Conservation (phyloP, 2,113 vertebrate genomes). For the Oophaga pumilio region DNA sequence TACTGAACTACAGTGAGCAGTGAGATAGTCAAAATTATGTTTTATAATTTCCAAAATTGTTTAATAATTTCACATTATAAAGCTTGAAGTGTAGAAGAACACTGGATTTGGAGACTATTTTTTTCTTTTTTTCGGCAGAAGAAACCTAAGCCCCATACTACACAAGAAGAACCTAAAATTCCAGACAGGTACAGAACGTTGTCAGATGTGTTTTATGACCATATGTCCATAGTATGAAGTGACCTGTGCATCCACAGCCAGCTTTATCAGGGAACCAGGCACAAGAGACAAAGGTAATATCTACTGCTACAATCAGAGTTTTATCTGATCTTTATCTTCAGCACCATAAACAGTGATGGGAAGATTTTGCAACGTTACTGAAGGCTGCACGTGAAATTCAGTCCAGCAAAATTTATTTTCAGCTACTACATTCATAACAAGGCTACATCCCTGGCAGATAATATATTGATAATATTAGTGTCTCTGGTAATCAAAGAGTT, state of each 20-base stretch:
- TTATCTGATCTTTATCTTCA: not conserved
- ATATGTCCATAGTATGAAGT: not conserved
- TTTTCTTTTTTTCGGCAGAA: too few species aligned
- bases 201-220: not conserved
- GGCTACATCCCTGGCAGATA: not conserved
- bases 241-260: not conserved
- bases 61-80: too few species aligned
- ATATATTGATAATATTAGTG: not conserved
- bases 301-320: not conserved
- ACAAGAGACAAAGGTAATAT: not conserved
- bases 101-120: too few species aligned
- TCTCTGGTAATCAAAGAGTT: not conserved
- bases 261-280: not conserved
- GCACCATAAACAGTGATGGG: not conserved
- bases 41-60: too few species aligned
- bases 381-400: not conserved
- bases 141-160: not conserved
- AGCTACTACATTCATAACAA: not conserved
- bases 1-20: too few species aligned
- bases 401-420: not conserved
- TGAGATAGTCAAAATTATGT: too few species aligned
- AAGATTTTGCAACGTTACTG: not conserved
- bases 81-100: too few species aligned
- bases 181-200: not conserved
- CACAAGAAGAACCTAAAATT: not conserved